A percentile compares a stretch with the other conserved stretches of the same genome.
Evolutionary conservation across 2,888 invertebrate species (phyloP).

Genomic region (Carcina quercana): DNA sequence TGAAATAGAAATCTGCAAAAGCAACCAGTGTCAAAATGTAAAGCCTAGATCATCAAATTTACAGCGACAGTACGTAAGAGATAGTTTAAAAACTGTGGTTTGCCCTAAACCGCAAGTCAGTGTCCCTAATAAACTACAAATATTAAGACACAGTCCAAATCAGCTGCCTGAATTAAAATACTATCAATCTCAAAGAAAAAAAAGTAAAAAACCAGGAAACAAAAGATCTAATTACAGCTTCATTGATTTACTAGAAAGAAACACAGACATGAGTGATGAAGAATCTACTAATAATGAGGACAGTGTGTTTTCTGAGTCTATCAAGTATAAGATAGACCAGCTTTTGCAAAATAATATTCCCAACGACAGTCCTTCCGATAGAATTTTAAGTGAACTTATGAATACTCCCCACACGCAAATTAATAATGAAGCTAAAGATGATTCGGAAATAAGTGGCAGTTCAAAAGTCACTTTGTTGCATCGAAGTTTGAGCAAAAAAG

Average conservation of each 20-base stretch:
- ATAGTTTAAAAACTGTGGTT: too few relatives aligned
- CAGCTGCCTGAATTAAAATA: too few relatives aligned
- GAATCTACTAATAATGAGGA: slow-evolving; percentile 19
- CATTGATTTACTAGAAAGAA: slow-evolving; percentile 41
- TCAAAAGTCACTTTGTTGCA: too few relatives aligned
- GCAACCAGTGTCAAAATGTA: background rate
- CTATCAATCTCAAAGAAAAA: slow-evolving; percentile 14
- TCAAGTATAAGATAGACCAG: slow-evolving; percentile 42
- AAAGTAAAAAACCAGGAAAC: slow-evolving; percentile 13
- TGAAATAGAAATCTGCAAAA: slow-evolving; percentile 46
- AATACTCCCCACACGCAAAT: slow-evolving; percentile 8
- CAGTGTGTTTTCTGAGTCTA: slow-evolving; percentile 40
- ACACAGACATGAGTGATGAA: slow-evolving; percentile 27
- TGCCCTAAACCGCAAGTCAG: too few relatives aligned
- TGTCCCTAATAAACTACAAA: too few relatives aligned
- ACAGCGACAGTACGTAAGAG: too few relatives aligned
- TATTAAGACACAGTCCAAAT: too few relatives aligned
- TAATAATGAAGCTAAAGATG: too few relatives aligned
- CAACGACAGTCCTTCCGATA: slow-evolving; percentile 14
- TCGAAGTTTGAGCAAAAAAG: too few relatives aligned
- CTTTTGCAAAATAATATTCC: slow-evolving; percentile 33
- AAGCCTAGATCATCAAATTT: too few relatives aligned
- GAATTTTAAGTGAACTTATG: slow-evolving; percentile 19
- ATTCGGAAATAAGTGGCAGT: too few relatives aligned
- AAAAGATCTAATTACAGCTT: slow-evolving; percentile 41